Percentiles rank a stretch among this genome's conserved stretches.
Conservation (phyloP, 2,113 vertebrate genomes). For the Psittacara wagleri region DNA sequence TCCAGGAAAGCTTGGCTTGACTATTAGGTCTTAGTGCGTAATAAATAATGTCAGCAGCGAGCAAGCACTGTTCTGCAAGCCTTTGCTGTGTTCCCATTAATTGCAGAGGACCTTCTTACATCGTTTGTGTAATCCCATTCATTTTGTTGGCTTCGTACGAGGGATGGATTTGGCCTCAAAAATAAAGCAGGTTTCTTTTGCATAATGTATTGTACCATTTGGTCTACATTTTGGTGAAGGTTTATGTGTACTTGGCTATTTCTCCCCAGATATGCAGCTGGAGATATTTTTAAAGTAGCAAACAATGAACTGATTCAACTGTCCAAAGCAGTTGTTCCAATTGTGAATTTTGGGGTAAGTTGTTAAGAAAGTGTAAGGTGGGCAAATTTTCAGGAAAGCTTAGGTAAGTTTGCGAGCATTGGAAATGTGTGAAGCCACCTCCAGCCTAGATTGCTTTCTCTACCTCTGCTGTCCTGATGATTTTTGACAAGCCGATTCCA, state of each 20-base stretch:
- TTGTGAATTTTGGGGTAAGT: background rate
- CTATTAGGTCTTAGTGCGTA: background rate
- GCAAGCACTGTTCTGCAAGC: background rate
- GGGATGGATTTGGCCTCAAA: constrained; percentile 35
- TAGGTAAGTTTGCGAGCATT: background rate
- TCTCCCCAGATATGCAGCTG: constrained; percentile 37
- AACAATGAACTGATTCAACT: constrained; percentile 47
- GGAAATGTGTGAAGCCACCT: background rate
- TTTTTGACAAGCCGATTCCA: constrained; percentile 32
- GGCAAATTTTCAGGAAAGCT: constrained; percentile 5
- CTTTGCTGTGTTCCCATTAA: background rate
- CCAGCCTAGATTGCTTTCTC: background rate
- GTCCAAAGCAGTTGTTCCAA: background rate
- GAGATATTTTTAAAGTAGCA: constrained; percentile 30
- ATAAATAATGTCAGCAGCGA: constrained; percentile 32
- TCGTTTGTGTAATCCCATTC: constrained; percentile 43
- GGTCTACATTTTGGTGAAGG: constrained; percentile 45
- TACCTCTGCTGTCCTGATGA: constrained; percentile 12
- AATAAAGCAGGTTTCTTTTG: constrained; percentile 58
- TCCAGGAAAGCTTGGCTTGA: constrained; percentile 13
- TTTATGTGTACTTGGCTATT: constrained; percentile 49
- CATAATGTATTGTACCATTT: constrained; percentile 64
- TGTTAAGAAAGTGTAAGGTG: background rate
- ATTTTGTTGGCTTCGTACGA: constrained; percentile 3
- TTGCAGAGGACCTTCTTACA: constrained; percentile 14